A percentile compares a stretch with the other conserved stretches of the same genome.
These are phyloP conservation scores for Pyrocephalus nanus DNA, from an alignment of 2,797 vertebrate species.

Conservation along the genomic window DNA sequence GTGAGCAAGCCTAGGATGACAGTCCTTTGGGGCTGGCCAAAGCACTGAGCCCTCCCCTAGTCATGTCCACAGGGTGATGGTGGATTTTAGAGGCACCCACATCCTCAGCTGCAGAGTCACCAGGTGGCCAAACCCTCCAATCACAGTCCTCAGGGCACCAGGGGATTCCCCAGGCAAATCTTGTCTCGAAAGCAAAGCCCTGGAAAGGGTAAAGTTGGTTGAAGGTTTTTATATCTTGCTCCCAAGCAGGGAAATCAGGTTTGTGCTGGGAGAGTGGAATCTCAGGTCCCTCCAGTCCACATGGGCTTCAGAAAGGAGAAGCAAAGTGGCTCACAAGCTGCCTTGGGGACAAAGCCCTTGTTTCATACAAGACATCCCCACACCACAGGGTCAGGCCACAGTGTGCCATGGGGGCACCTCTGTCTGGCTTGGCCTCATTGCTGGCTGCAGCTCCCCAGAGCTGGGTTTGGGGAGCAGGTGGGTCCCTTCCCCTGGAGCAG, in stretches of 20 bases:
- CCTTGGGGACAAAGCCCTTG: not conserved
- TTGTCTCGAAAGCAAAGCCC: not conserved
- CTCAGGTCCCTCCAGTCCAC: not conserved
- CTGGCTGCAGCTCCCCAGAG: not conserved
- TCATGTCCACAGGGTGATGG: not conserved
- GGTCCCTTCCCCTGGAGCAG: slow-evolving; percentile 61
- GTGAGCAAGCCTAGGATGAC: not conserved
- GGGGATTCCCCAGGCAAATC: not conserved
- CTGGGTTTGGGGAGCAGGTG: slow-evolving; percentile 65
- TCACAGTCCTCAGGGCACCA: not conserved
- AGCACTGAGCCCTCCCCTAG: not conserved
- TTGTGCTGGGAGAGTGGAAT: not conserved
- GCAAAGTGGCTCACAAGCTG: not conserved
- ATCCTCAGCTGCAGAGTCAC: not conserved
- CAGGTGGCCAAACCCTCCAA: not conserved
- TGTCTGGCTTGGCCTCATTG: not conserved
- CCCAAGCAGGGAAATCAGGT: not conserved
- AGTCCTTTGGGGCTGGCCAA: not conserved
- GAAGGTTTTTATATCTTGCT: not conserved
- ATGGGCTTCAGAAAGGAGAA: not conserved
- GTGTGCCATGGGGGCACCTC: not conserved
- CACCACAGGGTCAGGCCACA: not conserved
- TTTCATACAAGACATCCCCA: not conserved
- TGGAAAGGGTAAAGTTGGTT: not conserved
- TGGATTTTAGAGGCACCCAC: not conserved